These are phyloP conservation scores for Catharus fuscescens DNA, from an alignment of 2,113 vertebrate species.

Conservation along the genomic window DNA sequence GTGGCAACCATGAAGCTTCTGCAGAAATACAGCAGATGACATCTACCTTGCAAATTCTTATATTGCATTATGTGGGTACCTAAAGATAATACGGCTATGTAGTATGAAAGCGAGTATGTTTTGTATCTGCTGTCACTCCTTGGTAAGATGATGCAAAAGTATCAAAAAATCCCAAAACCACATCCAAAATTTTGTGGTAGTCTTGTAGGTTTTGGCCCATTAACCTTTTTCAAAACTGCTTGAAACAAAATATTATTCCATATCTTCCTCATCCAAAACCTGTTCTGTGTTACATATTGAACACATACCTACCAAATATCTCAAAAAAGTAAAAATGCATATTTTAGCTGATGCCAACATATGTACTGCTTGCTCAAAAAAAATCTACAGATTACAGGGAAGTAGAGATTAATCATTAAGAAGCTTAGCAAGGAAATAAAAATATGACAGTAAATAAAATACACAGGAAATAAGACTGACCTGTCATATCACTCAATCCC, in stretches of 20 bases:
- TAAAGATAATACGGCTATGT: neutral
- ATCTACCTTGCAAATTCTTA: neutral
- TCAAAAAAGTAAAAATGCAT: neutral
- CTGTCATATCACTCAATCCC: neutral
- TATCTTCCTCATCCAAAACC: neutral
- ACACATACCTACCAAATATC: neutral
- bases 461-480: neutral
- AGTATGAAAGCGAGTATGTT: rapidly evolving
- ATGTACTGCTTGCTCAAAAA: neutral
- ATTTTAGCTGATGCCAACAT: neutral
- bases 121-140: neutral
- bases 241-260: neutral
- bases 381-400: neutral
- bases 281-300: neutral
- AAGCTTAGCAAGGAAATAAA: neutral
- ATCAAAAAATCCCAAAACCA: neutral
- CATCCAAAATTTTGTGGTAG: neutral
- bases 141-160: neutral
- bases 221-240: neutral
- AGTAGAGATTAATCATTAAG: neutral
- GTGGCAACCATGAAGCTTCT: neutral
- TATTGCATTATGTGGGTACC: neutral
- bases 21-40: neutral
- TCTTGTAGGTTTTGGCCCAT: neutral
- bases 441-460: neutral